Evolutionary conservation across 1,140 invertebrate genomes (phyloP), one percentile per base, ranked within the genome.

Genomic region (Yoshiicerus persimilis): DNA sequence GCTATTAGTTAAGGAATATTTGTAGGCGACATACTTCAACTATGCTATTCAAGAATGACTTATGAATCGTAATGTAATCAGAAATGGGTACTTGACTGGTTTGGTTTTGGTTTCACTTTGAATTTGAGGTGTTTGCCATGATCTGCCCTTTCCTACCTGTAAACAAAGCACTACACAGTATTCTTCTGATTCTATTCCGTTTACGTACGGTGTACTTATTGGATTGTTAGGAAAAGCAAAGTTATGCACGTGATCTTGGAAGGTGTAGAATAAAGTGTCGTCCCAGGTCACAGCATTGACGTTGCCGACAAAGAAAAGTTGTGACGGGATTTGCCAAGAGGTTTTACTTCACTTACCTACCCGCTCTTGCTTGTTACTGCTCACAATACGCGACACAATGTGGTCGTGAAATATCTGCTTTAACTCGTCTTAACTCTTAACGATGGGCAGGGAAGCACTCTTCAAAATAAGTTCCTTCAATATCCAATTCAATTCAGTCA

Each of bases 331-430:
- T 80, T 80, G 75, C 75, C 75, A 80, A 80, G 75, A 80, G 75
- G 75, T 36, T 70, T 80, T 80, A 80, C 75, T 80, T 80, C 30
- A 80, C 75, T 80, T 80, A 38, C 75, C 75, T 80, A 36, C 32
- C 75, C 30, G n/a, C 2, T 80, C 75, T 36, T 80, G 32, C 75
- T 80, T 80, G 75, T 80, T 80, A 80, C 75, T 38, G 13, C 23
- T 9, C 32, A 80, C 75, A 80, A 80, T 80, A 32, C 75, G 32
- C 20, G 34, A 38, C 75, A 80, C 75, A 80, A 80, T 36, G 75
- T 80, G 75, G 75, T 80, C 75, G 75, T 80, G 75, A 80, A 80
- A 80, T 80, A 80, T 80, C 75, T 80, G 75, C 75, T 80, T 80
- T 20, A 9, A 80, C 75, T 80, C 75, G 75, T 80, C 75, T 80